phyloP scores from a whole-genome alignment of 2,888 invertebrate species.

The Scaptomyza reducta region DNA sequence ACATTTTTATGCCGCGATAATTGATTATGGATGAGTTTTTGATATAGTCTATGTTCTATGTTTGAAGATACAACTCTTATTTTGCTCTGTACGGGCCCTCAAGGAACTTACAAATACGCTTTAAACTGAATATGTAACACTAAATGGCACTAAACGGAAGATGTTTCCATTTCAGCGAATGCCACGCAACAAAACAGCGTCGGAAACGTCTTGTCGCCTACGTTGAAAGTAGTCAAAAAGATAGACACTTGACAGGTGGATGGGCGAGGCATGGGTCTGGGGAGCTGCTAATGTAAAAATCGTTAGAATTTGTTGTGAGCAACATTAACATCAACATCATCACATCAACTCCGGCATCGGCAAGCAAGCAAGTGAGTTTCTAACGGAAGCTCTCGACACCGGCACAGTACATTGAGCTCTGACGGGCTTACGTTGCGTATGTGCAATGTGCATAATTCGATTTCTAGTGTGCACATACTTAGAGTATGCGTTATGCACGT shows the following conservation, averaged over 20 bases:
- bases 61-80: background rate
- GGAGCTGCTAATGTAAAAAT: slow-evolving; percentile 69
- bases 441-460: slow-evolving; percentile 74
- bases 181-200: slow-evolving; percentile 55
- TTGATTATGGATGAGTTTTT: background rate
- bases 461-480: slow-evolving; percentile 48
- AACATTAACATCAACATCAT: slow-evolving; percentile 21
- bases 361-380: slow-evolving; percentile 41
- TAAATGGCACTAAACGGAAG: slow-evolving; percentile 56
- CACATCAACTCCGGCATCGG: slow-evolving; percentile 48
- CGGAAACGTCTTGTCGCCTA: slow-evolving; percentile 51
- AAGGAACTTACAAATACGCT: slow-evolving; percentile 46
- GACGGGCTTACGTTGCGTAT: slow-evolving; percentile 50
- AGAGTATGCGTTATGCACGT: slow-evolving; percentile 20
- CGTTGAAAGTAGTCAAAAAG: slow-evolving; percentile 60
- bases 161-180: slow-evolving; percentile 55
- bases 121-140: slow-evolving; percentile 22
- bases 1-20: background rate
- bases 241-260: slow-evolving; percentile 59
- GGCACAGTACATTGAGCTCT: slow-evolving; percentile 25
- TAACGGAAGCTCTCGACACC: slow-evolving; percentile 52
- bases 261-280: background rate
- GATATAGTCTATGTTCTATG: background rate
- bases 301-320: slow-evolving; percentile 64
- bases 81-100: slow-evolving; percentile 1